Conservation (phyloP, 1,140 invertebrate genomes). For the Dreissena polymorpha region DNA sequence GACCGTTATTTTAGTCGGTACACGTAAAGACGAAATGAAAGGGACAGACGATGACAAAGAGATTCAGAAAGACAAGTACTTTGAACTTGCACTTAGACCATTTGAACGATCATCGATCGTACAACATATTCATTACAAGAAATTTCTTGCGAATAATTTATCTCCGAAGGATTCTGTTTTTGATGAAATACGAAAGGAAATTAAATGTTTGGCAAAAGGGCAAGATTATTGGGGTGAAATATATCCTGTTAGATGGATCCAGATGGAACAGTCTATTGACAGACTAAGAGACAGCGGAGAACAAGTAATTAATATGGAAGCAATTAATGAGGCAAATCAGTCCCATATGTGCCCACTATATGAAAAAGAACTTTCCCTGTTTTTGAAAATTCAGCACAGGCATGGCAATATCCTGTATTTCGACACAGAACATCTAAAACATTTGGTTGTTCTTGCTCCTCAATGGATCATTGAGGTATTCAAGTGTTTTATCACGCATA, state of each 20-base stretch:
- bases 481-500: slow-evolving; percentile 38
- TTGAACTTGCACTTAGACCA: slow-evolving; percentile 24
- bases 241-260: slow-evolving; percentile 35
- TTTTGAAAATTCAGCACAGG: slow-evolving; percentile 18
- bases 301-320: slow-evolving; percentile 19
- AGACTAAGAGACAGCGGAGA: not conserved
- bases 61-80: slow-evolving; percentile 27
- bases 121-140: slow-evolving; percentile 7
- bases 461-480: slow-evolving; percentile 45
- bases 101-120: slow-evolving; percentile 5
- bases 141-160: slow-evolving; percentile 30
- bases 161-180: not conserved
- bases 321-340: not conserved
- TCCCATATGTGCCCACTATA: not conserved
- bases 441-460: slow-evolving; percentile 27
- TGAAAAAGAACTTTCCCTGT: slow-evolving; percentile 7
- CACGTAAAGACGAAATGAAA: slow-evolving; percentile 23
- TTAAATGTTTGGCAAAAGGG: not conserved
- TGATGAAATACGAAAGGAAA: slow-evolving; percentile 8
- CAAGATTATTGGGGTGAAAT: slow-evolving; percentile 22
- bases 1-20: slow-evolving; percentile 30
- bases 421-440: slow-evolving; percentile 5
- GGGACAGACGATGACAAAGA: slow-evolving; percentile 35
- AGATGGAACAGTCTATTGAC: slow-evolving; percentile 15
- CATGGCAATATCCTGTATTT: slow-evolving; percentile 32